Conservation (phyloP, 2,113 vertebrate genomes). For the Oreochromis spilurus region DNA sequence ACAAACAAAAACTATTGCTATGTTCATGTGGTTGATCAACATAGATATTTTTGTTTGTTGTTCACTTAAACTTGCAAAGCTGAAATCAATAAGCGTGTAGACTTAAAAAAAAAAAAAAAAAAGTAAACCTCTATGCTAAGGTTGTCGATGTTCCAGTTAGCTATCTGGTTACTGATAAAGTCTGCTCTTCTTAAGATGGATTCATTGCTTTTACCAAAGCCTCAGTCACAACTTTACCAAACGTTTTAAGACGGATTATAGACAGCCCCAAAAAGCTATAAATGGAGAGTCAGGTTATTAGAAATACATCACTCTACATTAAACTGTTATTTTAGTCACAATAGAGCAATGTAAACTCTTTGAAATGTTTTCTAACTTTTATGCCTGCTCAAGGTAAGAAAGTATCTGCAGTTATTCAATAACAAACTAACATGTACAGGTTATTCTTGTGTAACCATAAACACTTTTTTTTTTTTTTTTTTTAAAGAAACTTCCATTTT, state of each 20-base stretch:
- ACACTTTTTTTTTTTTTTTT: neutral
- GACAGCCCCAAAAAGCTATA: neutral
- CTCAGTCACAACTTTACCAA: neutral
- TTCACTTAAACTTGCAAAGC: neutral
- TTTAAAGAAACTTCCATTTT: neutral
- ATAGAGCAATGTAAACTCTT: neutral
- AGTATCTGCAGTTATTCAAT: neutral
- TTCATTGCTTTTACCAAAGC: neutral
- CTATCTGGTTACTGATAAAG: neutral
- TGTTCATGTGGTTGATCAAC: neutral
- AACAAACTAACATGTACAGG: neutral
- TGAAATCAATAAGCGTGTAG: neutral
- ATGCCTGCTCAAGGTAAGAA: neutral
- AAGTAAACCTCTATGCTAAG: neutral
- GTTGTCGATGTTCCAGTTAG: neutral
- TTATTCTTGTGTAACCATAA: neutral
- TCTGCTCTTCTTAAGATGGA: neutral
- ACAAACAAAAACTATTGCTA: neutral
- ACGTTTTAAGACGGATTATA: neutral
- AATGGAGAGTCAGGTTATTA: neutral
- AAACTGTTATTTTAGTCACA: neutral
- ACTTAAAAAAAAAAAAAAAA: neutral
- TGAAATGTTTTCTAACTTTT: neutral
- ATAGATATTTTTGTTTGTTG: neutral
- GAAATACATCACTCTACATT: neutral